Evolutionary conservation across 2,797 vertebrate genomes (phyloP).

Genomic region (Oryzias dopingdopingensis): DNA sequence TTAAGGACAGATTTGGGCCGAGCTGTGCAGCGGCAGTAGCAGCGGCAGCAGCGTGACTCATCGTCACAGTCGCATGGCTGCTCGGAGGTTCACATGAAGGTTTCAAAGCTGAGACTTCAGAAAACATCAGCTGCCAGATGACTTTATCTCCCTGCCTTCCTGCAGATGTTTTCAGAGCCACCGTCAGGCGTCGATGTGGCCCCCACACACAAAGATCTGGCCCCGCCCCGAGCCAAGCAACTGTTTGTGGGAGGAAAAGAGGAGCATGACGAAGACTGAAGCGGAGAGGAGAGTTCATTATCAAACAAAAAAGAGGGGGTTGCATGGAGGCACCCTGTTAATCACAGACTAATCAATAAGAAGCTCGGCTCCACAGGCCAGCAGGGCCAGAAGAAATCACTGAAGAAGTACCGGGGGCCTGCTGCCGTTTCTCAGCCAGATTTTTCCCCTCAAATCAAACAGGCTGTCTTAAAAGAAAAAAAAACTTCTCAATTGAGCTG

Average conservation of each 20-base stretch:
- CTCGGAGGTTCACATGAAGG: conserved; percentile 25
- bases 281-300: conserved; percentile 37
- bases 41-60: conserved; percentile 23
- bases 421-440: too few species aligned
- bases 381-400: too few species aligned
- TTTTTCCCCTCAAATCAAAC: too few species aligned
- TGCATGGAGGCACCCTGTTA: too few species aligned
- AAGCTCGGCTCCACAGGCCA: too few species aligned
- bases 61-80: conserved; percentile 21
- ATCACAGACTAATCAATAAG: too few species aligned
- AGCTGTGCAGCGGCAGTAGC: neutral
- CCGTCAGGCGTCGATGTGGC: conserved; percentile 32
- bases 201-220: conserved; percentile 46
- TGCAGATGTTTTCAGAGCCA: conserved; percentile 36
- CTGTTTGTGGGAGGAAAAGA: conserved; percentile 3
- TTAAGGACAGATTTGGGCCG: conserved; percentile 29
- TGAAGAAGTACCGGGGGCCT: too few species aligned
- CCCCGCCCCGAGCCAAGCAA: conserved; percentile 24
- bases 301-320: conserved; percentile 9
- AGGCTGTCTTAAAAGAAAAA: too few species aligned
- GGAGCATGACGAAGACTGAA: conserved; percentile 26
- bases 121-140: conserved; percentile 35
- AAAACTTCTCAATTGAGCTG: too few species aligned
- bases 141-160: conserved; percentile 36
- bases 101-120: conserved; percentile 31